Evolutionary conservation across 2,113 vertebrate genomes (phyloP).

Genomic region (Cynoglossus semilaevis): DNA sequence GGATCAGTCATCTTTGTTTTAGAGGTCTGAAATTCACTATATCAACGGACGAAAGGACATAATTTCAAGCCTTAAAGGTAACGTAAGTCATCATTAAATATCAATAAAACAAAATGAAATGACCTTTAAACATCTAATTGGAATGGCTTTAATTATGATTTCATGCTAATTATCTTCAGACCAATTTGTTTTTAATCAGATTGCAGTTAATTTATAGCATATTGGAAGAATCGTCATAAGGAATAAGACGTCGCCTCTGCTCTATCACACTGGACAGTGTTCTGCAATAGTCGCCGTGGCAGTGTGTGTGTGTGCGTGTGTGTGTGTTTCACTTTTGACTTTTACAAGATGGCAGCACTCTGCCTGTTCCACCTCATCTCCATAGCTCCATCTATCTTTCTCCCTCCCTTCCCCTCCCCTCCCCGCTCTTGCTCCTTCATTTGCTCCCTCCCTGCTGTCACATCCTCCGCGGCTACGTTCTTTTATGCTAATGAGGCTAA

Average conservation of each 20-base stretch:
- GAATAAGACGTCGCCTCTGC: background rate
- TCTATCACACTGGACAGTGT: background rate
- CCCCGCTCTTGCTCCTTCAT: background rate
- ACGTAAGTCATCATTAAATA: too few relatives aligned
- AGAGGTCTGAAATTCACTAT: too few relatives aligned
- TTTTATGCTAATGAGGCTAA: slow-evolving; percentile 70
- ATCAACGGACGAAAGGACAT: too few relatives aligned
- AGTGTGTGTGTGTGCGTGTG: background rate
- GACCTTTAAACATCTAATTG: too few relatives aligned
- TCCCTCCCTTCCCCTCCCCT: background rate
- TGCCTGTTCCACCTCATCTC: slow-evolving; percentile 3
- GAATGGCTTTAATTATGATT: background rate
- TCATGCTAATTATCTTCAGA: background rate
- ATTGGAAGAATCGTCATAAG: background rate
- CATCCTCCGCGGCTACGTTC: slow-evolving; percentile 59
- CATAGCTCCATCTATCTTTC: background rate
- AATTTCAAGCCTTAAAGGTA: too few relatives aligned
- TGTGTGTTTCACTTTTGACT: background rate
- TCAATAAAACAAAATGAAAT: too few relatives aligned
- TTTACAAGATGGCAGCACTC: background rate
- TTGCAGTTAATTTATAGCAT: background rate
- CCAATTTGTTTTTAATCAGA: background rate
- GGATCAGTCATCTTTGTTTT: too few relatives aligned
- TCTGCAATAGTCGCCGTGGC: background rate
- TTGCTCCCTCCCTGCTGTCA: slow-evolving; percentile 4